These are phyloP conservation scores for Pseudobourletiella spinata DNA, from an alignment of 1,140 invertebrate genomes.

Conservation along the genomic window DNA sequence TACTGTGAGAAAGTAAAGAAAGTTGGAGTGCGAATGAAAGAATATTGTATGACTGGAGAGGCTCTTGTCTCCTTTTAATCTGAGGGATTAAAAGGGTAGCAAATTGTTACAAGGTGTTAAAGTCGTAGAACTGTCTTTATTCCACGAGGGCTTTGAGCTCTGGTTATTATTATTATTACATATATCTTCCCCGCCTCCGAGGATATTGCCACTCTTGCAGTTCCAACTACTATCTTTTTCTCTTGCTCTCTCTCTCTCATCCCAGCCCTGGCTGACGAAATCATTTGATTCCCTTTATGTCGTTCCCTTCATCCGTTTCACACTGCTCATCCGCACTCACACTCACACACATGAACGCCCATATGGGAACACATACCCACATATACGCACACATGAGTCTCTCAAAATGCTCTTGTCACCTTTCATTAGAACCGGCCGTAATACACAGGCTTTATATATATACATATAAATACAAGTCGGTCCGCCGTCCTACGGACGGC, in stretches of 20 bases:
- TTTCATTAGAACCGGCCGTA: neutral
- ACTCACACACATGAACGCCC: too few species aligned
- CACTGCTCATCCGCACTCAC: too few species aligned
- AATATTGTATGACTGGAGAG: conserved; percentile 10
- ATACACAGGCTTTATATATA: too few species aligned
- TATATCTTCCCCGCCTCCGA: neutral
- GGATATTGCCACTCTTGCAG: conserved; percentile 2
- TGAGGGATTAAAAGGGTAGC: conserved; percentile 28
- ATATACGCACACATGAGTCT: neutral
- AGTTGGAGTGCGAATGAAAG: conserved; percentile 4
- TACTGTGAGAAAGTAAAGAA: conserved; percentile 17
- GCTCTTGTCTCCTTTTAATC: conserved; percentile 32
- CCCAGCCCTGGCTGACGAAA: neutral
- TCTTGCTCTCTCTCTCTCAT: neutral
- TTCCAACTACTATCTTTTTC: too few species aligned
- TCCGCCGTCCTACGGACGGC: too few species aligned
- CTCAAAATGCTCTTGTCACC: conserved; percentile 2
- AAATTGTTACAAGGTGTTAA: conserved; percentile 27
- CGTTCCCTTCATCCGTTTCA: neutral
- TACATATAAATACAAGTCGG: too few species aligned
- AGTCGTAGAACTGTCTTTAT: conserved; percentile 17
- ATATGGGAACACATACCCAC: neutral
- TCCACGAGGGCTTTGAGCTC: conserved; percentile 1
- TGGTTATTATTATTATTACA: neutral
- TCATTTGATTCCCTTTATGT: neutral